phyloP scores from a whole-genome alignment of 1,140 invertebrate genomes.

The Solen grandis region DNA sequence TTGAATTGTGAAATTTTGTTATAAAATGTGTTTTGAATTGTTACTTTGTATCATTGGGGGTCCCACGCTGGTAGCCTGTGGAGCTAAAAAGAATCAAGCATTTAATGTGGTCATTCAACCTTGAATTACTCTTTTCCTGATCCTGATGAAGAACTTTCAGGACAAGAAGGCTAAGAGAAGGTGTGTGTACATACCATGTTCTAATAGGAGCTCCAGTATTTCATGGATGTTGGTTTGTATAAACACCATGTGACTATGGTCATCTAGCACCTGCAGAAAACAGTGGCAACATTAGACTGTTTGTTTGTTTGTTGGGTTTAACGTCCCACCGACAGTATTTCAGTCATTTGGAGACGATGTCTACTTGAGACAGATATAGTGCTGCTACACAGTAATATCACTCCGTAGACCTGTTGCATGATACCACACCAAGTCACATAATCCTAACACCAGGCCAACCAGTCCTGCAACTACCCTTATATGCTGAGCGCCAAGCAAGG shows the following conservation, averaged over 20 bases:
- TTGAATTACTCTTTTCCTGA: not conserved
- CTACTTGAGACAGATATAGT: not conserved
- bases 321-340: not conserved
- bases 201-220: slow-evolving; percentile 78
- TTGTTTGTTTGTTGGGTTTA: not conserved
- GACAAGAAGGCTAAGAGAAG: too few relatives aligned
- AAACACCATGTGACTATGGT: slow-evolving; percentile 79
- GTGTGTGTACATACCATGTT: slow-evolving; percentile 69
- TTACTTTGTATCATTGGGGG: not conserved
- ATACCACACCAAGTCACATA: not conserved
- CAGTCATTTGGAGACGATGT: not conserved
- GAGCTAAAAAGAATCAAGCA: not conserved
- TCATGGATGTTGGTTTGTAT: slow-evolving; percentile 78
- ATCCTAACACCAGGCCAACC: not conserved
- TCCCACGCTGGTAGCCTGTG: not conserved
- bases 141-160: too few relatives aligned
- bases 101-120: too few relatives aligned
- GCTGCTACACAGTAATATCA: not conserved
- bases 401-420: not conserved
- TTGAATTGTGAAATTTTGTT: not conserved
- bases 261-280: slow-evolving; percentile 76
- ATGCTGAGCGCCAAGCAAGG: too few relatives aligned
- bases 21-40: not conserved
- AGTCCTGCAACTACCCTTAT: too few relatives aligned
- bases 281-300: not conserved